phyloP scores from a whole-genome alignment of 2,888 invertebrate species.

The Tipula unca region DNA sequence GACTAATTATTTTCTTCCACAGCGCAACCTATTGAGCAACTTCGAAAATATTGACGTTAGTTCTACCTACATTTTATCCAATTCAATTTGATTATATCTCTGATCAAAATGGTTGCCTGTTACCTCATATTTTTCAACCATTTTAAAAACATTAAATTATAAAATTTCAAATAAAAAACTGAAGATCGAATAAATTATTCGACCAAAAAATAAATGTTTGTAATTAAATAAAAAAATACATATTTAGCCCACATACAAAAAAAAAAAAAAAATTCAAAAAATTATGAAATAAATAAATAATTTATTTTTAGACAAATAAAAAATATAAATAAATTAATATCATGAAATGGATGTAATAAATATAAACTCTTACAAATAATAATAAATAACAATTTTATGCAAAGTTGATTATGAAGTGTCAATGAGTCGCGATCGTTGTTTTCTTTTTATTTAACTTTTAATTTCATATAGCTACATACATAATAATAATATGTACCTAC shows the following conservation, averaged over 20 bases:
- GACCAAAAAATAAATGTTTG: background rate
- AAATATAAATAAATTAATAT: background rate
- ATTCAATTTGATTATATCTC: background rate
- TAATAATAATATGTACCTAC: background rate
- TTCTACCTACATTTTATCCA: background rate
- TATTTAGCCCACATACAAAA: background rate
- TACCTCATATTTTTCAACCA: background rate
- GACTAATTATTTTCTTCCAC: too few species aligned
- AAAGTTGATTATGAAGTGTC: background rate
- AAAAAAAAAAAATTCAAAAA: background rate
- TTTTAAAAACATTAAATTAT: slow-evolving; percentile 8
- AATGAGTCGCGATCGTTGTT: background rate
- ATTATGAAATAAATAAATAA: background rate
- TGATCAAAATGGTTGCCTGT: background rate
- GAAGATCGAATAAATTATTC: background rate
- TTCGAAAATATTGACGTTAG: background rate
- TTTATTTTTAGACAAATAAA: slow-evolving; percentile 4
- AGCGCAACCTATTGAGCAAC: too few species aligned
- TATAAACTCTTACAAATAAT: background rate
- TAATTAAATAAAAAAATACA: background rate
- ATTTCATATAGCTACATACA: background rate
- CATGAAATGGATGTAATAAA: background rate
- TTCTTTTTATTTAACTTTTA: background rate
- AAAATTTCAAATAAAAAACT: background rate
- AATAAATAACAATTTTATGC: background rate